These are phyloP conservation scores for Panthera uncia DNA, from an alignment of 2,113 vertebrate species.

Conservation along the genomic window DNA sequence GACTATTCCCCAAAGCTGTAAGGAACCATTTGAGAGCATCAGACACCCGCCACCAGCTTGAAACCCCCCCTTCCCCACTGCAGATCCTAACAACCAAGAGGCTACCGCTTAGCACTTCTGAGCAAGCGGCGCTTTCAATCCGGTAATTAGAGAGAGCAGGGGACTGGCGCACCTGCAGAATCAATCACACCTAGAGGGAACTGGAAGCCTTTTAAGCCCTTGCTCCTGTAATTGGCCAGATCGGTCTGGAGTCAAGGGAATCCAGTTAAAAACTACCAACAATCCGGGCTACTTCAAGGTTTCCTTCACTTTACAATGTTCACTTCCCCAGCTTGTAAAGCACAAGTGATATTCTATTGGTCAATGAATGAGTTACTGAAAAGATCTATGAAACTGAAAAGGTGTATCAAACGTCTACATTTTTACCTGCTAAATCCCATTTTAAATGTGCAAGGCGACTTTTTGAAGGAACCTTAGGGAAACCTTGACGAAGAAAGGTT, in stretches of 20 bases:
- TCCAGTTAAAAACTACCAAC: background rate
- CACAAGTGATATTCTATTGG: background rate
- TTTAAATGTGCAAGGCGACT: background rate
- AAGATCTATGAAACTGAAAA: background rate
- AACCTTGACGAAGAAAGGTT: background rate
- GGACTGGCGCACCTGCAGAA: slow-evolving; percentile 40
- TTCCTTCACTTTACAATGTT: slow-evolving; percentile 24
- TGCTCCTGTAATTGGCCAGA: slow-evolving; percentile 15
- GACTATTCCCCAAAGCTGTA: background rate
- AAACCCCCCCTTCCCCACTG: background rate
- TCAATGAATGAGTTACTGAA: background rate
- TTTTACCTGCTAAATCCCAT: background rate
- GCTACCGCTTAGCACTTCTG: slow-evolving; percentile 28
- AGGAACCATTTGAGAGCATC: background rate
- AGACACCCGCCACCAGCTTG: background rate
- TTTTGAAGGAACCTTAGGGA: background rate
- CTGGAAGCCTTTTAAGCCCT: slow-evolving; percentile 2
- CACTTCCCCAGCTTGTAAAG: background rate
- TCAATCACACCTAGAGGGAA: slow-evolving; percentile 5
- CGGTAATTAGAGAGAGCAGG: slow-evolving; percentile 33
- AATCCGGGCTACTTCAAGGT: background rate
- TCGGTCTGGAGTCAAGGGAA: background rate
- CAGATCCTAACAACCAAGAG: background rate
- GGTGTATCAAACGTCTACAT: background rate
- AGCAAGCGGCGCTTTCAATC: slow-evolving; percentile 8